Evolutionary conservation across 2,888 invertebrate species (phyloP), one percentile per base, ranked within the genome.

Genomic region (Hesperia comma): DNA sequence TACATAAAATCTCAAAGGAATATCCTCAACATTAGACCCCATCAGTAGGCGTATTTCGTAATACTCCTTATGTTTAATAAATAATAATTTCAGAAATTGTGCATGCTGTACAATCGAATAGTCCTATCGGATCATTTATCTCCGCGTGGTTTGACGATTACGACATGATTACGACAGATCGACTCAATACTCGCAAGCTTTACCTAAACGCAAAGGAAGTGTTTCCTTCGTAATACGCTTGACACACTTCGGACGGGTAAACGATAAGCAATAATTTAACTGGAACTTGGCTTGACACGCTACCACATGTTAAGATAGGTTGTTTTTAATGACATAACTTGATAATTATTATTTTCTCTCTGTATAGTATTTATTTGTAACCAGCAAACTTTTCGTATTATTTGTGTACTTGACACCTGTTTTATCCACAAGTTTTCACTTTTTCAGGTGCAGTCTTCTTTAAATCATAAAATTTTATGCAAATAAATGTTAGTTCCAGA

Each of bases 151-250:
- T 62, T 41, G 54, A 41, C 51, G 51, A 62, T 62, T 62, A 32
- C 61, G 61, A 61, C 54, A 61, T 26, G 41, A 54, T 61, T 61
- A 54, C 62, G 62, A 62, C 62, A 62, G 62, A 62, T 54, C 54
- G 17, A 53, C 26, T 62, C 43, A 61, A 53, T 61, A 26, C 33
- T 33, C 37, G 37, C 12, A 61, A 62, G 43, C 62, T 62, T 62
- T 54, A 62, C 62, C 41, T 62, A 32, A 62, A 54, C 26, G 41
- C 54, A 54, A 41, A 54, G 40, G 21, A n/a, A 40, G 40, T 61
- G 32, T 61, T 49, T 51, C 61, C 53, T 53, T 40, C 15, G 12
- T 53, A 6, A 19, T 14, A 15, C 12, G 32, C 60, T 32, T 32
- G 60, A 17, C 17, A 8, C 14, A 58, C 10, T 26, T 21, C n/a